Evolutionary conservation across 2,113 vertebrate species (phyloP).

Genomic region (Oxygymnocypris stewartii): DNA sequence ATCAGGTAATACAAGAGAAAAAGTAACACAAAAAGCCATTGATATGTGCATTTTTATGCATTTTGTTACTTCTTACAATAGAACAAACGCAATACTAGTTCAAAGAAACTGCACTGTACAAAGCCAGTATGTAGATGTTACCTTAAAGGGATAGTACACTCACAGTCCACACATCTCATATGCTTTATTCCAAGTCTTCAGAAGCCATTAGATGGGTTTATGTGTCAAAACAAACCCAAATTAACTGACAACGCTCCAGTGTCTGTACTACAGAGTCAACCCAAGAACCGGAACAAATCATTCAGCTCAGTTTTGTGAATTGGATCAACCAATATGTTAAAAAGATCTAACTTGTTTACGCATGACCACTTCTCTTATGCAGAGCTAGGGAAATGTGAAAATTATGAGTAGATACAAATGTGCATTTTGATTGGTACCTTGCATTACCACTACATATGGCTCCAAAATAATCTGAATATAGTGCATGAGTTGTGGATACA

Average conservation of each 20-base stretch:
- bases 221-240: background rate
- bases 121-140: background rate
- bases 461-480: background rate
- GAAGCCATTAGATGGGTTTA: background rate
- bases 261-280: background rate
- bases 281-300: background rate
- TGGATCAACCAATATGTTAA: background rate
- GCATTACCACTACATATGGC: too few species aligned
- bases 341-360: background rate
- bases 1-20: background rate
- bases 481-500: background rate
- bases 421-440: background rate
- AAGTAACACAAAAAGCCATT: background rate
- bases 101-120: background rate
- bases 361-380: slow-evolving; percentile 3
- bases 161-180: background rate
- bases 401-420: background rate
- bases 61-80: background rate
- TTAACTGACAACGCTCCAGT: background rate
- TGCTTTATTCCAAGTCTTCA: background rate
- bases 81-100: background rate
- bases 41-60: background rate
- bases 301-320: background rate
- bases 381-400: background rate
- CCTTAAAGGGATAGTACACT: background rate